Conservation (phyloP, 2,888 invertebrate genomes). For the Apomyelois bistriatella region DNA sequence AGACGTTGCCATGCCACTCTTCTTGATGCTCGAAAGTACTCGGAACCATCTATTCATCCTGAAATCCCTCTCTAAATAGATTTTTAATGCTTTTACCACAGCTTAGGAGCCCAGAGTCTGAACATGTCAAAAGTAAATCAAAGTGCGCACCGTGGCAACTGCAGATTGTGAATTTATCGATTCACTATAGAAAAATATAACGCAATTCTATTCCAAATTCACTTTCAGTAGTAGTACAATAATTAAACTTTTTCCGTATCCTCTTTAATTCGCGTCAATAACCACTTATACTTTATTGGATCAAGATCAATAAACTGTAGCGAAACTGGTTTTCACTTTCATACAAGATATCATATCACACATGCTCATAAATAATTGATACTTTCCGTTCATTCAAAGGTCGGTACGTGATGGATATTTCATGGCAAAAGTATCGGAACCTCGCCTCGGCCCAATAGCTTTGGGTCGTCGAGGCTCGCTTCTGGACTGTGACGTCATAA, state of each 20-base stretch:
- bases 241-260: neutral
- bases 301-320: constrained; percentile 6
- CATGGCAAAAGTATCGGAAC: constrained; percentile 13
- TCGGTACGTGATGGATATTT: constrained; percentile 11
- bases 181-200: no score
- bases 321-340: constrained; percentile 8
- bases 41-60: no score
- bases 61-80: no score
- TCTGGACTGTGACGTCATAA: neutral
- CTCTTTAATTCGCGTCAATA: neutral
- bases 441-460: constrained; percentile 15
- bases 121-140: no score
- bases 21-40: no score
- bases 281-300: neutral
- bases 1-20: no score
- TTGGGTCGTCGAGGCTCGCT: neutral
- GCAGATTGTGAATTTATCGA: no score
- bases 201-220: no score
- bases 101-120: no score
- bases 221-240: no score
- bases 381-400: constrained; percentile 1
- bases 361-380: constrained; percentile 5
- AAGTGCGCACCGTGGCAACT: no score
- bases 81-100: no score
- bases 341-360: constrained; percentile 2